These are phyloP conservation scores for Metacarcinus magister DNA, from an alignment of 2,888 invertebrate genomes.

Conservation along the genomic window DNA sequence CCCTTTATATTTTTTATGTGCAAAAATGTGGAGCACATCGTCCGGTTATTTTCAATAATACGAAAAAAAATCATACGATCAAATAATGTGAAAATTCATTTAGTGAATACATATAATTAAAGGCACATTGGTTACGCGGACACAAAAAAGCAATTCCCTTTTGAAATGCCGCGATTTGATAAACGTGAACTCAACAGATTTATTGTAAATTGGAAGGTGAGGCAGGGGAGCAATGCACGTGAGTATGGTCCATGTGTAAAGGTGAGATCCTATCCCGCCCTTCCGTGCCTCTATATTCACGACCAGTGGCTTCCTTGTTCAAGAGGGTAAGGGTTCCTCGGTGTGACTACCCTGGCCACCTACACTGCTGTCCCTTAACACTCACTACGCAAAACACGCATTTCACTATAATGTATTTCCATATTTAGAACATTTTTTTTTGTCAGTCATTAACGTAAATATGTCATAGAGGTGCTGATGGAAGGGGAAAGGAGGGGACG, in stretches of 20 bases:
- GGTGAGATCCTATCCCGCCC: not conserved
- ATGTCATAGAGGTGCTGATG: slow-evolving; percentile 15
- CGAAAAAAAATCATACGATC: not conserved
- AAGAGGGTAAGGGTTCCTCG: not conserved
- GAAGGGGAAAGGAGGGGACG: not conserved
- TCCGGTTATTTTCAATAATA: not conserved
- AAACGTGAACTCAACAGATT: slow-evolving; percentile 16
- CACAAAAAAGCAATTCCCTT: slow-evolving; percentile 20
- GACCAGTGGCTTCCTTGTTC: not conserved
- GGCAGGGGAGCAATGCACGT: slow-evolving; percentile 18
- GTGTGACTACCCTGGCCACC: not conserved
- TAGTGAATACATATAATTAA: not conserved
- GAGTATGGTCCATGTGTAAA: not conserved
- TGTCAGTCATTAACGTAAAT: not conserved
- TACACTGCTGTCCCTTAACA: not conserved
- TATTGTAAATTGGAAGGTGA: slow-evolving; percentile 41
- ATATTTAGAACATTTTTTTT: not conserved
- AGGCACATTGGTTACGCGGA: not conserved
- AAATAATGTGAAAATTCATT: not conserved
- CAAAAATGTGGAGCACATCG: not conserved
- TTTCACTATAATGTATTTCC: not conserved
- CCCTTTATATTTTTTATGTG: not conserved
- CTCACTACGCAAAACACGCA: not conserved
- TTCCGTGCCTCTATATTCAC: not conserved
- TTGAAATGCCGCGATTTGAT: not conserved